A percentile compares a stretch with the other conserved stretches of the same genome.
Evolutionary conservation across 2,888 invertebrate species (phyloP).

Genomic region (Apocheima hispidaria): DNA sequence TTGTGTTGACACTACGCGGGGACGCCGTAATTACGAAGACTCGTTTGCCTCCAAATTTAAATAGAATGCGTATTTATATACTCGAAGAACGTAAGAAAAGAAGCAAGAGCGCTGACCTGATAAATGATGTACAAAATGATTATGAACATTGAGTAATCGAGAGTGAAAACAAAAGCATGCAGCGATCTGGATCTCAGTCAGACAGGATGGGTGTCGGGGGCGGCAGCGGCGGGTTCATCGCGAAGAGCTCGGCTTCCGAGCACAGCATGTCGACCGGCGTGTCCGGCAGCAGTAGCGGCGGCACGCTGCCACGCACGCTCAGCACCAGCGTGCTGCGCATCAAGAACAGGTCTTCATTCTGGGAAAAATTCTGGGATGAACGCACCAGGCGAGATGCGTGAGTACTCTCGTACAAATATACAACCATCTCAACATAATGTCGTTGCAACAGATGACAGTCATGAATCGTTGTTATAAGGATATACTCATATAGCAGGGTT

Average conservation of each 20-base stretch:
- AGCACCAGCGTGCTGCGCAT: slow-evolving; percentile 93
- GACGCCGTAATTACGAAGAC: slow-evolving; percentile 52
- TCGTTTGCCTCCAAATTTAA: slow-evolving; percentile 47
- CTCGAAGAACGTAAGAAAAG: slow-evolving; percentile 43
- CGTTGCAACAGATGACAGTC: not conserved
- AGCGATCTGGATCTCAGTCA: slow-evolving; percentile 86
- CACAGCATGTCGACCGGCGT: slow-evolving; percentile 84
- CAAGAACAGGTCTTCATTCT: slow-evolving; percentile 92
- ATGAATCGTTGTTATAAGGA: not conserved
- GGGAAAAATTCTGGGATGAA: slow-evolving; percentile 94
- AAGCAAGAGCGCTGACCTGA: slow-evolving; percentile 28
- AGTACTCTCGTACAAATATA: slow-evolving; percentile 69
- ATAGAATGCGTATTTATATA: slow-evolving; percentile 44
- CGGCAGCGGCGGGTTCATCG: slow-evolving; percentile 67
- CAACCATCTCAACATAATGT: not conserved
- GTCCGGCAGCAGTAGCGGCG: slow-evolving; percentile 75
- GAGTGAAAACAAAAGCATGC: slow-evolving; percentile 61
- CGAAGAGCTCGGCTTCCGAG: slow-evolving; percentile 81
- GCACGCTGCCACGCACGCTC: slow-evolving; percentile 89
- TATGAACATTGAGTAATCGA: slow-evolving; percentile 3
- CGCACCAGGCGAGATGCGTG: slow-evolving; percentile 89
- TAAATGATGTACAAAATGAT: slow-evolving; percentile 17
- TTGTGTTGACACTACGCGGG: slow-evolving; percentile 50
- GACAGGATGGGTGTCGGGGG: slow-evolving; percentile 79
- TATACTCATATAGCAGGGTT: no score